Evolutionary conservation across 2,888 invertebrate genomes (phyloP), one percentile per base, ranked within the genome.

Genomic region (Pinctada fucata): DNA sequence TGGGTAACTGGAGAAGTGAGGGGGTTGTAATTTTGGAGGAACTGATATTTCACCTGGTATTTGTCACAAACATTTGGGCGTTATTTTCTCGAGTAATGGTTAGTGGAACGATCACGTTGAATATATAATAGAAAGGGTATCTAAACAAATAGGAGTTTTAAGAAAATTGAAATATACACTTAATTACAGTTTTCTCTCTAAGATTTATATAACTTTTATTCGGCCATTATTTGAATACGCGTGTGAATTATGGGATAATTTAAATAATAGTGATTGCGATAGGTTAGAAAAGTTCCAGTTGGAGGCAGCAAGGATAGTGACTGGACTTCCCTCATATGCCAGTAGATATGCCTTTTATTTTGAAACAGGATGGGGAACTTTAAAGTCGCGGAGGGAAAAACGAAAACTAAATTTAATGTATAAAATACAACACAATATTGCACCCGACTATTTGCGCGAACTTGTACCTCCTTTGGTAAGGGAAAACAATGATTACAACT

Each of bases 301-400:
- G 16, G 68, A 68, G n/a, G 68, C 68, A n/a, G 51, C 52, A 50
- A n/a, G 70, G 8, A 70, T 70, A n/a, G 50, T 70, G 8, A 50
- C 50, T n/a, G 68, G 68, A 45, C 47, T 68, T 13, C 68, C 68
- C n/a, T n/a, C 48, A 3, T 68, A 48, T 45, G 48, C 51, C 48
- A 70, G 70, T 31, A 2, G 13, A n/a, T 6, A 70, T 6, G 10
- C 50, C 31, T 51, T 70, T 16, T 51, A 13, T 51, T 51, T 31
- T 3, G 16, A 51, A 8, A 50, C 70, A 52, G 5, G 51, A 10
- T 51, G 70, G 51, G 51, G 52, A 70, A 70, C 50, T 31, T 51
- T 51, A 1, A 51, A 31, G n/a, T 10, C 10, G 52, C 50, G 51
- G 48, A 3, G 70, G 5, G 16, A 70, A 45, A 8, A 51, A 31